Evolutionary conservation across 2,113 vertebrate species (phyloP).

Genomic region (pig (Sus scrofa)): DNA sequence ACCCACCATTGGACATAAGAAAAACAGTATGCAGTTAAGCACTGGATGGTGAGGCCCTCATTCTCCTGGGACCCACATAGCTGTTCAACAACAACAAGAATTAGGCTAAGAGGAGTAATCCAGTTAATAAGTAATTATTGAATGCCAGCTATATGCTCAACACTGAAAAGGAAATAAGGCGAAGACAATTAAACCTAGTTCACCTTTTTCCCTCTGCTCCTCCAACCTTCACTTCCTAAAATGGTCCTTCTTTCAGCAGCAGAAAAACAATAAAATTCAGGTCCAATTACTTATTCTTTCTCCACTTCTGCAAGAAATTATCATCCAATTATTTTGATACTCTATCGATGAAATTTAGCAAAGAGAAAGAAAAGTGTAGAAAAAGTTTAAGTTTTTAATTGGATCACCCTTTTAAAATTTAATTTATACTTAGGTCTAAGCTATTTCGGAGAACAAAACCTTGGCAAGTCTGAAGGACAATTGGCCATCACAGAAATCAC

Average conservation of each 20-base stretch:
- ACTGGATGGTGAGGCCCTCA: fast-evolving
- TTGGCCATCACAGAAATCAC: too few species aligned
- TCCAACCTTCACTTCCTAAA: neutral
- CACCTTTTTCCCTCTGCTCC: neutral
- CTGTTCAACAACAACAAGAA: neutral
- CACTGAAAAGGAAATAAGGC: constrained; percentile 10
- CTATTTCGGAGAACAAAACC: neutral
- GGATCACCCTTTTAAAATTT: constrained; percentile 14
- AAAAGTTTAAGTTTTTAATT: constrained; percentile 57
- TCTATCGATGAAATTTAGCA: constrained; percentile 1
- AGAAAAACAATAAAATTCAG: neutral
- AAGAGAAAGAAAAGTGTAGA: constrained; percentile 27
- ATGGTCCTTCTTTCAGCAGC: neutral
- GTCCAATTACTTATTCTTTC: constrained; percentile 23
- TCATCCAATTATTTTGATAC: constrained; percentile 14
- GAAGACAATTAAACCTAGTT: neutral
- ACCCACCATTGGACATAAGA: too few species aligned
- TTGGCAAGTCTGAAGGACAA: neutral
- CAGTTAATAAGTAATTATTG: constrained; percentile 54
- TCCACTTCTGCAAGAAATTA: constrained; percentile 24
- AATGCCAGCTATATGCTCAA: constrained; percentile 28
- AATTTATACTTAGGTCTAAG: constrained; percentile 14
- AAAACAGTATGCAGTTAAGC: fast-evolving
- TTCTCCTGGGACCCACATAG: fast-evolving
- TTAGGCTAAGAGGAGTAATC: neutral